Evolutionary conservation across 1,140 invertebrate species (phyloP).

Genomic region (Armadillidium nasatum): DNA sequence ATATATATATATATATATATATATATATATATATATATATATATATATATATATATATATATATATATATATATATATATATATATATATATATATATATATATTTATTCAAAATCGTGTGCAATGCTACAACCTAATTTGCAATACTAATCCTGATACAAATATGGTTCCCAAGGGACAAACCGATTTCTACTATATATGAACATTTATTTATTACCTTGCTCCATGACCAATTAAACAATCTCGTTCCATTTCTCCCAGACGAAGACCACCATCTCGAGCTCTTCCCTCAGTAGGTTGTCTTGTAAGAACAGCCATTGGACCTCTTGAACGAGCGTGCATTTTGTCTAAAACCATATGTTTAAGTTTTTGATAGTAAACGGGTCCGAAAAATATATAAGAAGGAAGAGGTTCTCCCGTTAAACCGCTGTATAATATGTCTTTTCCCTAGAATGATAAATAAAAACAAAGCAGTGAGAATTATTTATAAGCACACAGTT

Average conservation of each 20-base stretch:
- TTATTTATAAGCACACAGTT: too few relatives aligned
- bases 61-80: background rate
- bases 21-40: background rate
- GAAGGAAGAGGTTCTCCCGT: too few relatives aligned
- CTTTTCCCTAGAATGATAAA: too few relatives aligned
- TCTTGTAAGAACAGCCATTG: constrained; percentile 86
- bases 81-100: too few relatives aligned
- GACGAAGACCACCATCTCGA: constrained; percentile 90
- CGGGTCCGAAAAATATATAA: constrained; percentile 96
- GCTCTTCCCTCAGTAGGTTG: constrained; percentile 96
- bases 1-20: constrained; percentile 1
- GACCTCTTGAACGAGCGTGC: constrained; percentile 92
- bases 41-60: constrained; percentile 16
- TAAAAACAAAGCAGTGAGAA: too few relatives aligned
- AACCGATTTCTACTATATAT: too few relatives aligned
- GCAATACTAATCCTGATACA: too few relatives aligned
- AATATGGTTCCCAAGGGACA: too few relatives aligned
- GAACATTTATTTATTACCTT: too few relatives aligned
- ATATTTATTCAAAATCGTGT: too few relatives aligned
- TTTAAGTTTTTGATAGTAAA: constrained; percentile 95
- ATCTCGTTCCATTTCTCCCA: constrained; percentile 99
- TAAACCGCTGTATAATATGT: too few relatives aligned
- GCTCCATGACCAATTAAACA: constrained; percentile 98
- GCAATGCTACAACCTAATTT: too few relatives aligned
- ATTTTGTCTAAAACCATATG: constrained; percentile 99